These are phyloP conservation scores for Synanceia verrucosa DNA, from an alignment of 2,797 vertebrate genomes.

Conservation along the genomic window DNA sequence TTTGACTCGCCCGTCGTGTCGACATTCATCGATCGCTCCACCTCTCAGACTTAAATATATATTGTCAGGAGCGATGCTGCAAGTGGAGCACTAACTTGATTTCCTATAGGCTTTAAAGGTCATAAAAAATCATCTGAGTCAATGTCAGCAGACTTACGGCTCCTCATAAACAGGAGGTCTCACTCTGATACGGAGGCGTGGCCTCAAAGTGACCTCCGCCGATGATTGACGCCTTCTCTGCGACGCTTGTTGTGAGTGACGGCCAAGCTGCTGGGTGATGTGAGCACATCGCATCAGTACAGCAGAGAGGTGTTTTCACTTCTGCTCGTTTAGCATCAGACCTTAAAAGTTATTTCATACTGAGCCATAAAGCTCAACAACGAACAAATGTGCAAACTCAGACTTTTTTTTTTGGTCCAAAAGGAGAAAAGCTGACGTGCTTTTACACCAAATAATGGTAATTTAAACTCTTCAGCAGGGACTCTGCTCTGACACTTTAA, in stretches of 20 bases:
- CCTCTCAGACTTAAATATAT: conserved; percentile 60
- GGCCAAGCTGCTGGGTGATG: conserved; percentile 22
- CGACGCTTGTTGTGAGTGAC: conserved; percentile 38
- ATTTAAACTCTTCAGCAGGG: not conserved
- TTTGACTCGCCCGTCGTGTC: conserved; percentile 28
- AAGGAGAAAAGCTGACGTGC: conserved; percentile 4
- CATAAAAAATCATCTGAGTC: conserved; percentile 47
- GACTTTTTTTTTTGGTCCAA: not conserved
- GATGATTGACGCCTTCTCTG: conserved; percentile 40
- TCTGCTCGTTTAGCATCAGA: conserved; percentile 3
- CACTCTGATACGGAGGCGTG: conserved; percentile 28
- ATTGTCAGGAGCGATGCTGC: conserved; percentile 56
- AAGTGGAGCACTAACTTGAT: conserved; percentile 61
- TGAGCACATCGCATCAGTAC: too few species aligned
- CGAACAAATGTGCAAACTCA: conserved; percentile 10
- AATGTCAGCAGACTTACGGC: conserved; percentile 55
- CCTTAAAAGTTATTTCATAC: conserved; percentile 6
- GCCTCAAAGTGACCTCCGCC: conserved; percentile 55
- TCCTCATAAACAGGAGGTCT: conserved; percentile 46
- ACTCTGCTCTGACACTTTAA: not conserved
- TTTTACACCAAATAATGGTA: not conserved
- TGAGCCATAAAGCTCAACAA: not conserved
- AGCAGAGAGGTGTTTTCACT: not conserved
- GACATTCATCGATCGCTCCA: conserved; percentile 56
- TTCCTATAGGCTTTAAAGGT: conserved; percentile 60